Evolutionary conservation across 2,888 invertebrate species (phyloP).

Genomic region (Sminthurinus aureus): DNA sequence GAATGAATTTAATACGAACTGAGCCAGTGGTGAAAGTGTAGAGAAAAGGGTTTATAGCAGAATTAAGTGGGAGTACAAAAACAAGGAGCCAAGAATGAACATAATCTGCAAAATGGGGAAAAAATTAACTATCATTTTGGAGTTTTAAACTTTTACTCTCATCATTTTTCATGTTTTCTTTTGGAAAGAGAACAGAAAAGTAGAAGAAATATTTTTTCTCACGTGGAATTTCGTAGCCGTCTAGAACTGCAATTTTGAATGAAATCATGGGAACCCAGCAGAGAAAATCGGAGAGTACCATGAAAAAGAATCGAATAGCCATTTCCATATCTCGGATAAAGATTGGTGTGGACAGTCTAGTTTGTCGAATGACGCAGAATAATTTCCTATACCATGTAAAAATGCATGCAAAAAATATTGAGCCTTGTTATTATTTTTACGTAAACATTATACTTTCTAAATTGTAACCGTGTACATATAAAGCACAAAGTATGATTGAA

Average conservation of each 20-base stretch:
- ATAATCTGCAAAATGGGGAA: constrained; percentile 65
- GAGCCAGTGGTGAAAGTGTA: constrained; percentile 72
- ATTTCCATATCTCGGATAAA: constrained; percentile 68
- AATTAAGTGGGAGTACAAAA: constrained; percentile 74
- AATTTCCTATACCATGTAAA: constrained; percentile 63
- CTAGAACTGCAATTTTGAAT: constrained; percentile 71
- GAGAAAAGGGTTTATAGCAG: constrained; percentile 72
- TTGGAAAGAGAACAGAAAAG: too few species aligned
- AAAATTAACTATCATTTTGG: too few species aligned
- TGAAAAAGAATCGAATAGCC: constrained; percentile 73
- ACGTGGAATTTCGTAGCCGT: constrained; percentile 68
- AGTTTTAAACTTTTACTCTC: too few species aligned
- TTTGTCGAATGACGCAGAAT: constrained; percentile 71
- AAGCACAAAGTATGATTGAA: too few species aligned
- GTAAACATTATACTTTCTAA: too few species aligned
- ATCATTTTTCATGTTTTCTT: too few species aligned
- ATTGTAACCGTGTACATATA: too few species aligned
- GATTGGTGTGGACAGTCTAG: constrained; percentile 70
- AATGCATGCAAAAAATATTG: too few species aligned
- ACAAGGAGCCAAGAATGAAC: constrained; percentile 73
- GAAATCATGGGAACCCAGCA: constrained; percentile 76
- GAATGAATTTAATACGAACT: constrained; percentile 32
- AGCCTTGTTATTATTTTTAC: too few species aligned
- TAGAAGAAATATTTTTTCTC: too few species aligned
- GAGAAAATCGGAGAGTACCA: constrained; percentile 74